Conservation (phyloP, 2,797 vertebrate species). For the Phalanger gymnotis region DNA sequence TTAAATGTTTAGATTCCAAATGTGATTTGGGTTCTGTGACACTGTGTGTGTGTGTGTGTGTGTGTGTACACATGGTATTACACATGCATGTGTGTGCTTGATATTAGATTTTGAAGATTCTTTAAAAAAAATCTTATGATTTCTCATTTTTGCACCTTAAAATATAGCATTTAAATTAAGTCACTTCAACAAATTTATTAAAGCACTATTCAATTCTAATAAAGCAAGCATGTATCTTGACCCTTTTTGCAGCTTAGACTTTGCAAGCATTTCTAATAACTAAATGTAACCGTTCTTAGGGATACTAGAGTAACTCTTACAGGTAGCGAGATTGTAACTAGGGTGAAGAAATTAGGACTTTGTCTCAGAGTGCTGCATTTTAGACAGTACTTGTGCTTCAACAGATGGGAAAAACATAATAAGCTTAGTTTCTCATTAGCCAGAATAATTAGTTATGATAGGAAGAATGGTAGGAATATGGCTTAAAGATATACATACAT, state of each 20-base stretch:
- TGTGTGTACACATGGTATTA: no score
- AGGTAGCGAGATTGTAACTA: no score
- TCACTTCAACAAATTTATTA: background rate
- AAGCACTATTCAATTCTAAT: background rate
- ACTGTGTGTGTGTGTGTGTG: no score
- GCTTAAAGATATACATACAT: background rate
- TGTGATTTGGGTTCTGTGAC: background rate
- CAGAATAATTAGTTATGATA: background rate
- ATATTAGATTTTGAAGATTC: background rate
- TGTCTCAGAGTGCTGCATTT: no score
- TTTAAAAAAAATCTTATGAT: background rate
- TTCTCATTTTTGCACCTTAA: background rate
- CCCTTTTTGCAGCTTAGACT: no score
- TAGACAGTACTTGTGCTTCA: background rate
- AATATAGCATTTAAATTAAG: background rate
- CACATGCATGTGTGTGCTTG: no score
- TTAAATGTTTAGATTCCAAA: conserved; percentile 32
- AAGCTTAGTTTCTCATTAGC: background rate
- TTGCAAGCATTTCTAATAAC: no score
- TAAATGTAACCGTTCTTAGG: no score
- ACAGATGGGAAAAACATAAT: background rate
- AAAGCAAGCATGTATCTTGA: no score
- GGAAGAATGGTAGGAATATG: background rate
- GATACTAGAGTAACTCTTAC: no score
- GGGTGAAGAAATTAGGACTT: no score